Base-by-base conservation (phyloP, 2,797 vertebrate genomes). In the Diceros bicornis region DNA sequence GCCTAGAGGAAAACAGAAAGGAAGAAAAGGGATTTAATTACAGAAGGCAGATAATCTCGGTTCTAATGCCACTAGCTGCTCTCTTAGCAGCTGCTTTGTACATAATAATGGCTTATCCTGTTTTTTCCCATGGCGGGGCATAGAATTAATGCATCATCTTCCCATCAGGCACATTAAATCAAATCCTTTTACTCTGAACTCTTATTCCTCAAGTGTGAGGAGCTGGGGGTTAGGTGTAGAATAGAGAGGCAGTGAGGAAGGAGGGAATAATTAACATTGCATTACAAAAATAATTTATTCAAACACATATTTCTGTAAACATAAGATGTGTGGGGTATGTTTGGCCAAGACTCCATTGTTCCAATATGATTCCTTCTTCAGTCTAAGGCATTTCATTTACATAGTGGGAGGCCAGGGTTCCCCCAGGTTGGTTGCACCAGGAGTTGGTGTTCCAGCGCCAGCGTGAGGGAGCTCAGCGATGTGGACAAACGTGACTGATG, bases 1-100 rank as follows among this genome's bases (percentile, higher is more conserved):
- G 89, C 64, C 32, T 89, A 13, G 72, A 82, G 44, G 62, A 86
- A 27, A n/a, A 68, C 57, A 84, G 41, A 75, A 81, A 50, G 34
- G 21, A 79, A 62, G n/a, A 82, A 78, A 97, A 68, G 18, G 2
- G 55, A 98, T 98, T 98, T 98, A 98, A 98, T 98, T 98, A 98
- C 71, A 98, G 92, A 96, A 95, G 96, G 93, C 37, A 98, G 89
- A 98, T 98, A 98, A 98, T 98, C 97, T 98, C 95, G 78, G 81
- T 98, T 98, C 97, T 97, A 97, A 98, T 98, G 97, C 69, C 78
- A 97, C 91, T 97, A 97, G 97, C 95, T 97, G 41, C 91, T 98
- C 98, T 98, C 97, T 97, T 92, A 97, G 79, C 82, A 98, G 93
- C 92, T 98, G 96, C 90, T 98, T 98, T 97, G 82, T 91, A 94